Base-by-base conservation (phyloP, 2,113 vertebrate genomes). In the Cavia aperea region DNA sequence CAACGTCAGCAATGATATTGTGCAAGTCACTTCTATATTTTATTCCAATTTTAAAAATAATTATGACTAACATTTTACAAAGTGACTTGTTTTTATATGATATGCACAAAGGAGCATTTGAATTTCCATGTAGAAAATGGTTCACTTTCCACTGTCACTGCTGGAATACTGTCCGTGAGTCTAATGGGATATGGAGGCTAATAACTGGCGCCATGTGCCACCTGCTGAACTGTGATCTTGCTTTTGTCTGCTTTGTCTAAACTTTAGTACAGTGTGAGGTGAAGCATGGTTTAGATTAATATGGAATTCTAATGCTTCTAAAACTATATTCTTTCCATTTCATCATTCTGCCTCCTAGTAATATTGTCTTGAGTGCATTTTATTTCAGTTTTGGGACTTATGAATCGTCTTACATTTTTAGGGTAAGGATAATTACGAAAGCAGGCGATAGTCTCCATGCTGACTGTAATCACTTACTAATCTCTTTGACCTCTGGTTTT, bases 21-120 rank as follows among this genome's bases (percentile, higher is more conserved):
- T 83, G 15, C 39, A 91, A 83, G 62, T 68, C 15, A 92, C 92
- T 83, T 91, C 73, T 54, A 13, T 79, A 92, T 84, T 89, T 29
- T 13, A 36, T 85, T 65, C 6, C 31, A 81, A 60, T 49, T 72
- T 68, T 2, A 56, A 29, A 89, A 92, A 68, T 66, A 54, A 78
- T 60, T 49, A 62, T n/a, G 31, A 39, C 33, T 86, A 89, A 39
- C 39, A 66, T 86, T 91, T 94, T 46, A 7, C 65, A 58, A 31
- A 58, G 18, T 83, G 18, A 49, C 23, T 75, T 82, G 24, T 15
- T 24, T 91, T 46, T 66, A 58, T 33, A 31, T 51, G 23, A 65
- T 39, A 65, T 63, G 4, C 81, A 51, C 24, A 26, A 85, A 62
- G 31, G 8, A 86, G 49, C 78, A 3, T 43, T 65, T 85, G 29